Evolutionary conservation across 2,888 invertebrate genomes (phyloP).

Genomic region (Ditula angustiorana): DNA sequence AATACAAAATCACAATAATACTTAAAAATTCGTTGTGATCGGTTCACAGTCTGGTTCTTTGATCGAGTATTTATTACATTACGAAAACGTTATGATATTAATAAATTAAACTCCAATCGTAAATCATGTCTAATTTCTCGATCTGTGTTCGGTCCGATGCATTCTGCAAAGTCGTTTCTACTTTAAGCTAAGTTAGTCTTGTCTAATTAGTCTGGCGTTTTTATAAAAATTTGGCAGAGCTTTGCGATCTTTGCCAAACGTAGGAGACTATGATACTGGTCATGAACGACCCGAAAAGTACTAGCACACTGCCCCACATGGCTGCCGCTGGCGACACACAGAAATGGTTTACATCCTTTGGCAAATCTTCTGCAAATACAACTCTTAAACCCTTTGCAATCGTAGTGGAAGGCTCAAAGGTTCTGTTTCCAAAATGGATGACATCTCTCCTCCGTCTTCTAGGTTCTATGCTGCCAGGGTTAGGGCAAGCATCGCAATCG

Average conservation of each 20-base stretch:
- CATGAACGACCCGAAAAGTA: constrained; percentile 86
- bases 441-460: constrained; percentile 75
- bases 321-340: constrained; percentile 88
- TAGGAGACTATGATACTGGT: constrained; percentile 78
- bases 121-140: neutral
- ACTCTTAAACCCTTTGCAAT: constrained; percentile 88
- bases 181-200: constrained; percentile 16
- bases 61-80: constrained; percentile 2
- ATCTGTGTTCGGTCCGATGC: neutral
- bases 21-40: constrained; percentile 7
- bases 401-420: constrained; percentile 85
- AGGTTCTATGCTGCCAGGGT: constrained; percentile 86
- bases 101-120: constrained; percentile 20
- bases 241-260: constrained; percentile 74
- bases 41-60: neutral
- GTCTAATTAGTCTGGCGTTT: constrained; percentile 3
- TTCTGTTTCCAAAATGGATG: constrained; percentile 77
- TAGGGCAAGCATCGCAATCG: constrained; percentile 90
- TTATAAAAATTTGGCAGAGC: constrained; percentile 65
- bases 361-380: constrained; percentile 89
- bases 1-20: constrained; percentile 31
- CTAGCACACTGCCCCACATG: constrained; percentile 85
- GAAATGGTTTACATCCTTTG: constrained; percentile 69
- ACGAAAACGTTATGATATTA: constrained; percentile 5
- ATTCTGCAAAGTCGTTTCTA: constrained; percentile 9